Percentiles rank a stretch among this genome's conserved stretches.
Conservation (phyloP, 30 jellyfish, hydroid and myxozoan genomes). For the Sanderia malayensis region DNA sequence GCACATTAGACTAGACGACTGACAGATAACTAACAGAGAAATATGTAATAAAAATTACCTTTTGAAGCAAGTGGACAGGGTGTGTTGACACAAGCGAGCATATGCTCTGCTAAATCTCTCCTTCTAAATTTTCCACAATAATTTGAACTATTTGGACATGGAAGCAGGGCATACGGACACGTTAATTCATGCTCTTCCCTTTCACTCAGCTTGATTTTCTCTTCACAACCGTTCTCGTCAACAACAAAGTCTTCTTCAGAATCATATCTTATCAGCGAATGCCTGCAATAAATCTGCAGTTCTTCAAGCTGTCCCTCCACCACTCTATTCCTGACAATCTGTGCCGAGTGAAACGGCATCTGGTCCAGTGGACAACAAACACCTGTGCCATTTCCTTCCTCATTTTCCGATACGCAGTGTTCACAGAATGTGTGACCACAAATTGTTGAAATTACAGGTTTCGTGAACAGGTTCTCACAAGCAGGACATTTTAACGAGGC, state of each 20-base stretch:
- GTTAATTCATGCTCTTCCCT: conserved; percentile 73
- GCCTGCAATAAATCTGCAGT: conserved; percentile 70
- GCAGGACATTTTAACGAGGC: conserved; percentile 79
- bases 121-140: conserved; percentile 87
- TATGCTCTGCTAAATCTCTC: conserved; percentile 64
- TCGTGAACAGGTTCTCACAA: conserved; percentile 62
- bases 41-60: conserved; percentile 31
- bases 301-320: conserved; percentile 87
- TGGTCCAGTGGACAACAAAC: conserved; percentile 71
- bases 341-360: conserved; percentile 25
- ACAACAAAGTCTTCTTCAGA: conserved; percentile 80
- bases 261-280: conserved; percentile 65
- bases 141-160: conserved; percentile 91
- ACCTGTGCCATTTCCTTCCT: conserved; percentile 5
- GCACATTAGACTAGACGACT: not conserved
- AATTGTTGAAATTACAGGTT: conserved; percentile 79
- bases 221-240: conserved; percentile 81
- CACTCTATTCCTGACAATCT: conserved; percentile 75
- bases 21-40: not conserved
- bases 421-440: conserved; percentile 93
- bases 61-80: conserved; percentile 43
- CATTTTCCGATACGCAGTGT: conserved; percentile 31
- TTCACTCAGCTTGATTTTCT: conserved; percentile 44
- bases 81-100: conserved; percentile 41
- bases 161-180: conserved; percentile 74